Base-by-base conservation (phyloP, 2,797 vertebrate species). In the Pantherophis vulpinus region DNA sequence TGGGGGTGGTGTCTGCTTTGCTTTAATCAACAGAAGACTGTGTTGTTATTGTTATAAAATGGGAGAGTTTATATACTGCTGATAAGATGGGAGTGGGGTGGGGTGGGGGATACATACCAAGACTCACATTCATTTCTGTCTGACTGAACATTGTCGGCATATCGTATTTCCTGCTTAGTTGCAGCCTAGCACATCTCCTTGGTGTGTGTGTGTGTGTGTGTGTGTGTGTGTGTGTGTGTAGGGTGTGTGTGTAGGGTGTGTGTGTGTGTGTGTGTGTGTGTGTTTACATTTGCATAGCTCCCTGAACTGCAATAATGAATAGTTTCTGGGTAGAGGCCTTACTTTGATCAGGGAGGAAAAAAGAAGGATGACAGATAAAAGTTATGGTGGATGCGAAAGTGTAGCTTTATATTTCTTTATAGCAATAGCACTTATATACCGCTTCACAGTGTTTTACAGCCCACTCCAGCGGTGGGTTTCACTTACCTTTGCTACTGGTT, bases 1-100 rank as follows among this genome's bases (percentile, higher is more conserved):
- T 96, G 96, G 96, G 94, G 96, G 96, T 96, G 96, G 95, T 96
- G 95, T 97, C 96, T 94, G 95, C 95, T 96, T 94, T 94, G 93
- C 88, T 94, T 95, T 97, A 92, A 93, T 96, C 83, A 87, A 89
- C 66, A 92, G 90, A 56, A 55, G 70, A 13, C 16, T 5, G 32
- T 66, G 59, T 51, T 93, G 51, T 79, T 60, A 59, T 51, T 55
- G 63, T 56, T 37, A 27, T 47, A 90, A 93, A 90, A 93, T 20
- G 55, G 90, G 89, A 93, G 89, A 88, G 90, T 91, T 47, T 92
- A 90, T 93, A 95, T 90, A 93, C 37, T 95, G 89, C 91, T 96
- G 93, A 93, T 95, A 95, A 93, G 93, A 95, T 93, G 92, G 74
- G 94, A 95, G 94, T 70, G 58, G 86, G 3, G 93, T 91, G 23